Evolutionary conservation across 2,888 invertebrate genomes (phyloP).

Genomic region (Ophraella communa): DNA sequence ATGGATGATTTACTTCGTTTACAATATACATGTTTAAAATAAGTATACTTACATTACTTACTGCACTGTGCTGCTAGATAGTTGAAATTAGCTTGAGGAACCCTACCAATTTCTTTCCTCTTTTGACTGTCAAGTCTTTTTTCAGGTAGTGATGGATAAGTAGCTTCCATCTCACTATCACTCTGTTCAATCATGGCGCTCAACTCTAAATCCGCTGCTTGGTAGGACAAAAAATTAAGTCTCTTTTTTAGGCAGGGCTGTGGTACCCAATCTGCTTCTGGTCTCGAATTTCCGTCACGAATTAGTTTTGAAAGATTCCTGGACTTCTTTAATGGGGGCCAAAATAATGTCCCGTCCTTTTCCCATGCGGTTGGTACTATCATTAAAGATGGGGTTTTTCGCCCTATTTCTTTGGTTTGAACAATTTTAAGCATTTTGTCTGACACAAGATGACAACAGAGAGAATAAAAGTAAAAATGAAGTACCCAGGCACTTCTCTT

Average conservation of each 20-base stretch:
- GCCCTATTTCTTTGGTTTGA: not conserved
- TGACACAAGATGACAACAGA: too few relatives aligned
- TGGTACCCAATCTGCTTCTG: not conserved
- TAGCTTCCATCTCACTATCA: not conserved
- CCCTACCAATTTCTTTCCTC: not conserved
- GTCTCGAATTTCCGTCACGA: not conserved
- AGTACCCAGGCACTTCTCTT: too few relatives aligned
- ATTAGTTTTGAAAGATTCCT: too few relatives aligned
- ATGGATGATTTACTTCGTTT: too few relatives aligned
- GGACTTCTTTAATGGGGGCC: not conserved
- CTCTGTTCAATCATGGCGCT: not conserved
- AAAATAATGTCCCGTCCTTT: not conserved
- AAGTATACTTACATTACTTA: not conserved
- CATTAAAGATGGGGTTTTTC: not conserved
- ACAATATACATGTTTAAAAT: too few relatives aligned
- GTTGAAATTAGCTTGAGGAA: not conserved
- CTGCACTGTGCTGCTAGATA: not conserved
- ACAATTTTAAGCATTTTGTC: too few relatives aligned
- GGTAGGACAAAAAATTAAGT: not conserved
- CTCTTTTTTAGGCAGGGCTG: not conserved
- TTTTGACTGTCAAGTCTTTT: not conserved
- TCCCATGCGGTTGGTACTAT: not conserved
- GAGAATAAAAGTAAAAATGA: too few relatives aligned
- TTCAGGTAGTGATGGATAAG: not conserved
- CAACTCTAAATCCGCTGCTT: not conserved